Percentiles rank a stretch among this genome's conserved stretches.
phyloP scores from a whole-genome alignment of 2,113 vertebrate species.

The Dissostichus mawsoni region DNA sequence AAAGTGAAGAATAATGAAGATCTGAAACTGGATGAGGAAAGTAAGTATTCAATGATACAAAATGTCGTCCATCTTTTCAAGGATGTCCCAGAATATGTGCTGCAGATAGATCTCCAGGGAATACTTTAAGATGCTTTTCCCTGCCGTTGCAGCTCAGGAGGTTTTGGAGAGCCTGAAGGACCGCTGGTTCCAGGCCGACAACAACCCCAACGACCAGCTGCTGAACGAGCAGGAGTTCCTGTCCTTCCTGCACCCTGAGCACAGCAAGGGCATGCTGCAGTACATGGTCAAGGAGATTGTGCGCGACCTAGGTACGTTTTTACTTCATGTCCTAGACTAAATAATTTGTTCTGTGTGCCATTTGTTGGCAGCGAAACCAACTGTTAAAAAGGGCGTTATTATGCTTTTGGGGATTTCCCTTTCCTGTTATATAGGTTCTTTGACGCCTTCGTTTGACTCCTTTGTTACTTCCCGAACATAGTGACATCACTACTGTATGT shows the following conservation, averaged over 20 bases:
- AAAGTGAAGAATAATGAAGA: constrained; percentile 93
- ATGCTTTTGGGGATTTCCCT: too few species aligned
- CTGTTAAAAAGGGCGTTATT: too few species aligned
- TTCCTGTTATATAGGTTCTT: too few species aligned
- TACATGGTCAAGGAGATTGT: constrained; percentile 98
- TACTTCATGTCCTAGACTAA: background rate
- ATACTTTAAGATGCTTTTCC: background rate
- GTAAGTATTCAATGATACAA: constrained; percentile 82
- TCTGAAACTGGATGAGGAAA: constrained; percentile 95
- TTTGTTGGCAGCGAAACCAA: background rate
- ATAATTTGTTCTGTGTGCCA: too few species aligned
- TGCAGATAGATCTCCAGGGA: background rate
- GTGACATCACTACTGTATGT: too few species aligned
- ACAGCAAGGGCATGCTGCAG: constrained; percentile 94
- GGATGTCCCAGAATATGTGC: background rate
- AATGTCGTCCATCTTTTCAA: background rate
- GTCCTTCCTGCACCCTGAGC: constrained; percentile 95
- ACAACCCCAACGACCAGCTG: constrained; percentile 89
- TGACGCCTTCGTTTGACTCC: too few species aligned
- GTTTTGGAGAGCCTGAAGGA: constrained; percentile 96
- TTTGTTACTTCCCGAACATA: too few species aligned
- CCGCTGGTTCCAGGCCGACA: constrained; percentile 98
- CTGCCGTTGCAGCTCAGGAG: constrained; percentile 89
- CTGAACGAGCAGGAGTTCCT: constrained; percentile 94
- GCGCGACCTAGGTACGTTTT: constrained; percentile 88